phyloP scores from a whole-genome alignment of 2,888 invertebrate genomes.

The Chymomyza fuscimana region DNA sequence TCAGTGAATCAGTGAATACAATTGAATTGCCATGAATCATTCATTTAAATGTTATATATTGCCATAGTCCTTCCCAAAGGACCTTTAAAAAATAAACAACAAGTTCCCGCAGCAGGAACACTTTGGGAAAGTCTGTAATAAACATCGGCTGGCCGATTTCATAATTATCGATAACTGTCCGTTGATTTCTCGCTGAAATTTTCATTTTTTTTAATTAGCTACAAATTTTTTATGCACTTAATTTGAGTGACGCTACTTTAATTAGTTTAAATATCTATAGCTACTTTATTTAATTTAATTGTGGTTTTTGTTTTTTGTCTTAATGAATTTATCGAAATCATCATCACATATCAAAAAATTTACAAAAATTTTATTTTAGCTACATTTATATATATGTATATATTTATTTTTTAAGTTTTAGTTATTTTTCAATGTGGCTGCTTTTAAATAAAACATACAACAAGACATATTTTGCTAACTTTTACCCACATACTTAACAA shows the following conservation, averaged over 20 bases:
- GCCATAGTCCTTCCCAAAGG: conserved; percentile 7
- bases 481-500: conserved; percentile 47
- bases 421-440: conserved; percentile 27
- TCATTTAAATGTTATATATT: not conserved
- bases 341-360: conserved; percentile 77
- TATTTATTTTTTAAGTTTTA: conserved; percentile 27
- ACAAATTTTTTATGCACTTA: conserved; percentile 50
- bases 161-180: conserved; percentile 14
- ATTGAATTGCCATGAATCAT: conserved; percentile 70
- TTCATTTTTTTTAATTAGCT: conserved; percentile 34
- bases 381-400: conserved; percentile 41
- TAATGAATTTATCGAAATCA: conserved; percentile 70
- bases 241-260: conserved; percentile 59
- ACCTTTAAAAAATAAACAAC: not conserved
- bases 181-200: not conserved
- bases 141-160: conserved; percentile 60
- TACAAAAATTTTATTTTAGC: conserved; percentile 69
- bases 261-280: conserved; percentile 62
- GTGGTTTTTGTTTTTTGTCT: conserved; percentile 10
- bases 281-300: conserved; percentile 47
- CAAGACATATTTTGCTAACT: conserved; percentile 54
- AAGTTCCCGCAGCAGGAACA: conserved; percentile 17
- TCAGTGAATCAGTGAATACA: conserved; percentile 54
- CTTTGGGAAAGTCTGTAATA: conserved; percentile 17
- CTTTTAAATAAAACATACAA: conserved; percentile 68